A percentile compares a stretch with the other conserved stretches of the same genome.
Conservation (phyloP, 1,140 invertebrate genomes). For the Gerris buenoi region DNA sequence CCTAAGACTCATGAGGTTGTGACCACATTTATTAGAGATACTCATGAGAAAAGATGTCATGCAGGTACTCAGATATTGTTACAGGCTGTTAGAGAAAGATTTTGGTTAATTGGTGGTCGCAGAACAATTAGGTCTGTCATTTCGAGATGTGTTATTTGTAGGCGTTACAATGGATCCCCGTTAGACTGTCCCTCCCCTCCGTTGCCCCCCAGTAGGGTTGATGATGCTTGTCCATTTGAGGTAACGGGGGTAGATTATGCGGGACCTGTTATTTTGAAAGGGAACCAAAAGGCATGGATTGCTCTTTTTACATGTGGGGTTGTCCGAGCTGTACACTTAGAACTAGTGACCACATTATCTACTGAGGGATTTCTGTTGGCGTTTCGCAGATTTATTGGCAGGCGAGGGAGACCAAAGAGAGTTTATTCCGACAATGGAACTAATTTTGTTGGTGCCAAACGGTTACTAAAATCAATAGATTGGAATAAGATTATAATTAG, state of each 20-base stretch:
- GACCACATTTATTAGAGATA: not conserved
- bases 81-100: not conserved
- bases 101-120: not conserved
- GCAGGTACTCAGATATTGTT: not conserved
- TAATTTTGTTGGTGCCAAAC: slow-evolving; percentile 27
- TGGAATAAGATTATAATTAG: not conserved
- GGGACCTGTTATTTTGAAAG: slow-evolving; percentile 16
- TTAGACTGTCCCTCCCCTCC: not conserved
- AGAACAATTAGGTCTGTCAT: not conserved
- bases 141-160: not conserved
- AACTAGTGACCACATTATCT: slow-evolving; percentile 25
- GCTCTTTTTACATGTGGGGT: slow-evolving; percentile 23
- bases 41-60: not conserved
- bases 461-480: slow-evolving; percentile 8
- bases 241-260: slow-evolving; percentile 19
- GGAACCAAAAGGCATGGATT: slow-evolving; percentile 9
- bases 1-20: not conserved
- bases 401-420: slow-evolving; percentile 25
- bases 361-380: slow-evolving; percentile 29
- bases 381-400: slow-evolving; percentile 28
- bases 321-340: slow-evolving; percentile 23
- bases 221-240: not conserved
- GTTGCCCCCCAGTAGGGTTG: not conserved
- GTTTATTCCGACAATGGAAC: slow-evolving; percentile 30
- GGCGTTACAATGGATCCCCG: not conserved